These are phyloP conservation scores for Zeugodacus cucurbitae DNA, from an alignment of 1,140 invertebrate genomes.

Conservation along the genomic window DNA sequence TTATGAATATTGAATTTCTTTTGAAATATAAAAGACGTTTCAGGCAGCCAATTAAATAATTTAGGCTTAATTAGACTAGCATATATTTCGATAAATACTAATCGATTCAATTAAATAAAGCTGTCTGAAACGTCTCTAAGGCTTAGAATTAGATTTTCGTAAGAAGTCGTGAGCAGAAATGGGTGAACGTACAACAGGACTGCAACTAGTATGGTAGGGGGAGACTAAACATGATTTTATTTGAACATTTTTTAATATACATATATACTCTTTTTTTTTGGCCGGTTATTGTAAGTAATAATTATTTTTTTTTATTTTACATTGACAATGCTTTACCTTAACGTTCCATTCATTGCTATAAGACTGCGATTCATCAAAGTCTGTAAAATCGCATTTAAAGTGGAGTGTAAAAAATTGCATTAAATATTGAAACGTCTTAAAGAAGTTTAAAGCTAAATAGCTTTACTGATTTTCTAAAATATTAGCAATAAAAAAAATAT, in stretches of 20 bases:
- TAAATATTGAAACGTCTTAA: not conserved
- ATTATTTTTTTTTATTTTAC: not conserved
- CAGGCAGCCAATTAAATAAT: no score
- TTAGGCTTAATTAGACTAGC: not conserved
- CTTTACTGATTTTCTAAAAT: not conserved
- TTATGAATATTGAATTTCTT: not conserved
- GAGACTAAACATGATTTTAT: not conserved
- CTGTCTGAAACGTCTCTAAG: no score
- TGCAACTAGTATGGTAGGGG: not conserved
- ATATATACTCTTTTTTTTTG: not conserved
- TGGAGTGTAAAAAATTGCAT: not conserved
- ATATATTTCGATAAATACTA: not conserved
- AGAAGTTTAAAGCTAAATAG: not conserved
- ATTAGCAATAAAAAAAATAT: not conserved
- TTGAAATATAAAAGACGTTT: not conserved
- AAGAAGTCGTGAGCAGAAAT: not conserved
- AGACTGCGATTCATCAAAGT: slow-evolving; percentile 65
- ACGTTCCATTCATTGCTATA: slow-evolving; percentile 66
- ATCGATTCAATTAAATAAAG: not conserved
- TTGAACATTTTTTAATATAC: not conserved
- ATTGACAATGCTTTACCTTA: slow-evolving; percentile 57
- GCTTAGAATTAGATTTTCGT: not conserved
- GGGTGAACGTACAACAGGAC: not conserved
- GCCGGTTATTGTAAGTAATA: not conserved
- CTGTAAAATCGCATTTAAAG: slow-evolving; percentile 52